phyloP scores from a whole-genome alignment of 2,888 invertebrate genomes.

The Drosophila limbata region DNA sequence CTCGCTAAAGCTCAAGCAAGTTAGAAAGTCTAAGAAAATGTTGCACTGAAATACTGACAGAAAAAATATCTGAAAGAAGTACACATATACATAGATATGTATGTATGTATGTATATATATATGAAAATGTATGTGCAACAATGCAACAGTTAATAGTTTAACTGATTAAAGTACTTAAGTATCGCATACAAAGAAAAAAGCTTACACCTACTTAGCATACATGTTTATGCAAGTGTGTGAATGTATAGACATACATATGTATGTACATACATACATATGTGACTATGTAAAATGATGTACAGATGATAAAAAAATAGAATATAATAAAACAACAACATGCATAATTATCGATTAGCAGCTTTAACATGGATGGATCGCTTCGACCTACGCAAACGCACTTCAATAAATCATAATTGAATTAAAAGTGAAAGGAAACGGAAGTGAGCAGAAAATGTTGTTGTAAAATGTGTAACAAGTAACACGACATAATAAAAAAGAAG shows the following conservation, averaged over 20 bases:
- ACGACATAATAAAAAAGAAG: neutral
- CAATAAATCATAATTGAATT: slow-evolving; percentile 5
- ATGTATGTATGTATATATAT: too few relatives aligned
- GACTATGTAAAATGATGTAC: slow-evolving; percentile 4
- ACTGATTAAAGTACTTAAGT: neutral
- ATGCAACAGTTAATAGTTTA: slow-evolving; percentile 23
- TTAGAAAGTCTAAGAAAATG: neutral
- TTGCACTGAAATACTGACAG: neutral
- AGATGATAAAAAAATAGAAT: slow-evolving; percentile 2
- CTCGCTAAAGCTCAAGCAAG: neutral
- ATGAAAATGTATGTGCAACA: neutral
- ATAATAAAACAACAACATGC: neutral
- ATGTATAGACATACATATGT: neutral
- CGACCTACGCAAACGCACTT: slow-evolving; percentile 1
- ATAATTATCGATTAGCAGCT: slow-evolving; percentile 36
- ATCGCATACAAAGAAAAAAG: neutral
- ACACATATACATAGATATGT: neutral
- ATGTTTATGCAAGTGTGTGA: neutral
- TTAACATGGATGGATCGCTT: slow-evolving; percentile 10
- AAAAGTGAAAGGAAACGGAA: slow-evolving; percentile 4
- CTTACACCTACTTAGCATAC: neutral
- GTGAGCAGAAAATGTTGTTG: neutral
- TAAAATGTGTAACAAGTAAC: slow-evolving; percentile 38
- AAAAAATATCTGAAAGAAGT: neutral
- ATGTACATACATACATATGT: neutral